Conservation (phyloP, 2,888 invertebrate species). For the Willowsia nigromaculata region DNA sequence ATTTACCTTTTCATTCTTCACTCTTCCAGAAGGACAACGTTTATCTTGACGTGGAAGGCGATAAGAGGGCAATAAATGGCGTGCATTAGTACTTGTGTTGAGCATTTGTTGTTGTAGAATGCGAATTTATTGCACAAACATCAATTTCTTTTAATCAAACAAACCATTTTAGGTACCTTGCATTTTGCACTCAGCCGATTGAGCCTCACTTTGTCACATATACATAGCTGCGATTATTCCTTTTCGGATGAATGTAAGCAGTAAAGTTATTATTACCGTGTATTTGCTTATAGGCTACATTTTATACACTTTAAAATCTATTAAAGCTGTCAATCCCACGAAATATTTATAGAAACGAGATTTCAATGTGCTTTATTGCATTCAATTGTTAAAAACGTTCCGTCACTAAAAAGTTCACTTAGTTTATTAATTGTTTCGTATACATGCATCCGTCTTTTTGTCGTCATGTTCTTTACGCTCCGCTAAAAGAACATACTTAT, state of each 20-base stretch:
- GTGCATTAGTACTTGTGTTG: neutral
- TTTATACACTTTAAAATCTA: neutral
- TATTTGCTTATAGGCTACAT: neutral
- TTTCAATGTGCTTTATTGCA: neutral
- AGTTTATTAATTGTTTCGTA: no score
- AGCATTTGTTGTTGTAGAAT: neutral
- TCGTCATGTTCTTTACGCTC: neutral
- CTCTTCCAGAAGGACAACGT: neutral
- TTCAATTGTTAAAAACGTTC: no score
- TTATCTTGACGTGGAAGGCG: constrained; percentile 26
- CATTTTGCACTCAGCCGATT: no score
- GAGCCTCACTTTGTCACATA: no score
- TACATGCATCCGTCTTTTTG: no score
- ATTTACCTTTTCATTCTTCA: neutral
- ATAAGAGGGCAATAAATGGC: constrained; percentile 27
- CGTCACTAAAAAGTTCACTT: no score
- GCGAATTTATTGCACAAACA: constrained; percentile 19
- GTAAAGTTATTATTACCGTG: neutral
- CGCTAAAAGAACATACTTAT: neutral
- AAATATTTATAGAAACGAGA: neutral
- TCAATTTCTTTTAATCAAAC: constrained; percentile 4
- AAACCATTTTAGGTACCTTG: neutral
- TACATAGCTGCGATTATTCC: neutral
- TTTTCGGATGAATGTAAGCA: no score
- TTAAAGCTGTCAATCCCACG: neutral